Conservation (phyloP, 35 echinoderm and acorn worm species). For the Anneissia japonica region DNA sequence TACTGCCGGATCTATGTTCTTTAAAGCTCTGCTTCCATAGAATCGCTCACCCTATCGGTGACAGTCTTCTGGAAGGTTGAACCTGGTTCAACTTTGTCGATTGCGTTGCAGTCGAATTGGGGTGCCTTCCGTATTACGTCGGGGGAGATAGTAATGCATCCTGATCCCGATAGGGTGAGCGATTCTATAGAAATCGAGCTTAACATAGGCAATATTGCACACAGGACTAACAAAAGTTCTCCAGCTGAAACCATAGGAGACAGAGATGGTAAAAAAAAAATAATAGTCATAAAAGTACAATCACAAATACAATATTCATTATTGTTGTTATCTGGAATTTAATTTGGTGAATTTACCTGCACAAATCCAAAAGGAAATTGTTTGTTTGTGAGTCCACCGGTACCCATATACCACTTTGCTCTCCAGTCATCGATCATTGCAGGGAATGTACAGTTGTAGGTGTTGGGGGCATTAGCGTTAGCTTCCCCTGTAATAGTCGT, state of each 20-base stretch:
- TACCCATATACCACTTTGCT: constrained; percentile 59
- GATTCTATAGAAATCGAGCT: too few species aligned
- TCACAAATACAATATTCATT: background rate
- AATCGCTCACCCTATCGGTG: too few species aligned
- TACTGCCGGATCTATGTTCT: too few species aligned
- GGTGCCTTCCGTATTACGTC: too few species aligned
- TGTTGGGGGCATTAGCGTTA: constrained; percentile 40
- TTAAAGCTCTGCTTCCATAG: too few species aligned
- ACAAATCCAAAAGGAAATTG: constrained; percentile 93
- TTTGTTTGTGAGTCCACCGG: constrained; percentile 25
- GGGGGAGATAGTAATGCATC: too few species aligned
- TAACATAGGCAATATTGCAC: too few species aligned
- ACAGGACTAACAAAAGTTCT: too few species aligned
- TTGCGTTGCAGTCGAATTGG: too few species aligned
- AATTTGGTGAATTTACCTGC: constrained; percentile 41
- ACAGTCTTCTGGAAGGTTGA: too few species aligned
- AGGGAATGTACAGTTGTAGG: constrained; percentile 78
- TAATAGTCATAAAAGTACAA: background rate
- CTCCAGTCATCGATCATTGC: constrained; percentile 86
- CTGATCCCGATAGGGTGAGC: too few species aligned
- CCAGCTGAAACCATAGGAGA: background rate
- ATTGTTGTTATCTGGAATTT: background rate
- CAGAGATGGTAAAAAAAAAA: background rate
- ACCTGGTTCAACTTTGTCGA: too few species aligned
- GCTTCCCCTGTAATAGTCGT: constrained; percentile 80